These are phyloP conservation scores for Bolborhynchus lineola DNA, from an alignment of 2,113 vertebrate species.

Conservation along the genomic window DNA sequence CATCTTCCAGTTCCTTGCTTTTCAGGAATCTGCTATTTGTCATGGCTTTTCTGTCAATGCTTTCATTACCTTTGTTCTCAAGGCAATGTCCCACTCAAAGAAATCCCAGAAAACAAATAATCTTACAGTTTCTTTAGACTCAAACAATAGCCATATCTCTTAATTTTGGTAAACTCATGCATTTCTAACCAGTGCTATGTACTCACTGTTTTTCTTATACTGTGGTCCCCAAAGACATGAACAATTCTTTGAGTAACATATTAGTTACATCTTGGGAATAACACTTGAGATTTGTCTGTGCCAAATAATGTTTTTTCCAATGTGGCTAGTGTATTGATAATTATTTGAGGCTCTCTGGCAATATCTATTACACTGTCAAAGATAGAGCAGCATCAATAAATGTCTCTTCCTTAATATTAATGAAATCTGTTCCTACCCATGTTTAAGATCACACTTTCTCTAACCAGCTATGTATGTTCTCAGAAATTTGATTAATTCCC, in stretches of 20 bases:
- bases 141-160: background rate
- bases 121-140: background rate
- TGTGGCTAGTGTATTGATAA: background rate
- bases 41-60: background rate
- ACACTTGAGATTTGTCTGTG: accelerated
- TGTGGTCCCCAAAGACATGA: accelerated
- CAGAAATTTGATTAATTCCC: background rate
- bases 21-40: background rate
- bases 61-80: background rate
- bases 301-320: background rate
- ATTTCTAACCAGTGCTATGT: background rate
- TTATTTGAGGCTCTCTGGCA: background rate
- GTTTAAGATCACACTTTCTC: background rate
- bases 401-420: background rate
- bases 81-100: background rate
- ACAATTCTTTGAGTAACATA: background rate
- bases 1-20: background rate
- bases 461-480: background rate
- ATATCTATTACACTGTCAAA: background rate
- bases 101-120: background rate
- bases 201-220: accelerated
- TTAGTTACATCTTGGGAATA: background rate
- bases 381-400: background rate
- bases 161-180: background rate
- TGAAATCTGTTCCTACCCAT: background rate